These are phyloP conservation scores for Varanus komodoensis DNA, from an alignment of 2,113 vertebrate genomes.

Conservation along the genomic window DNA sequence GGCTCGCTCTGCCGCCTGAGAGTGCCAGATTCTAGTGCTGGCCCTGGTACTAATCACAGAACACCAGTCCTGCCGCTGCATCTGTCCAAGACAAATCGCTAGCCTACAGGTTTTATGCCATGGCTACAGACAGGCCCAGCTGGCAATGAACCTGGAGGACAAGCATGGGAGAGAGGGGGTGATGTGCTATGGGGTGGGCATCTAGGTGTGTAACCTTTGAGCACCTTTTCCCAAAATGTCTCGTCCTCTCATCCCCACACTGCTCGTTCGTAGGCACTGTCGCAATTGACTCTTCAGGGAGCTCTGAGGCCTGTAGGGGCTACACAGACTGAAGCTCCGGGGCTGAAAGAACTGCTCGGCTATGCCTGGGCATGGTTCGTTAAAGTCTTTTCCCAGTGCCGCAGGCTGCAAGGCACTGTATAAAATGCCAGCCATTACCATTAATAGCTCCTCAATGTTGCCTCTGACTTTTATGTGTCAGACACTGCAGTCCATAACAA, in stretches of 20 bases:
- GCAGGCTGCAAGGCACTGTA: neutral
- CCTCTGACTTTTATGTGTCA: conserved; percentile 55
- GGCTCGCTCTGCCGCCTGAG: neutral
- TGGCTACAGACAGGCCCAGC: neutral
- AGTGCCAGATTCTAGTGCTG: neutral
- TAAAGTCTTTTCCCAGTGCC: conserved; percentile 22
- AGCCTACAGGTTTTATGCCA: neutral
- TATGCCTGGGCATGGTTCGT: conserved; percentile 28
- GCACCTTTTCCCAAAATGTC: neutral
- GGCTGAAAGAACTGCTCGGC: neutral
- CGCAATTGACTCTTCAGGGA: neutral
- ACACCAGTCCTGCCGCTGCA: no score
- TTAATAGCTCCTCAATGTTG: conserved; percentile 34
- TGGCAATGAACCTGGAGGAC: neutral
- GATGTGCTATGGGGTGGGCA: neutral
- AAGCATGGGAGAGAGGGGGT: neutral
- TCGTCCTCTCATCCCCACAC: neutral
- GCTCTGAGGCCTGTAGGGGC: accelerated
- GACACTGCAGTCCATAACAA: conserved; percentile 42
- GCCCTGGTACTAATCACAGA: neutral
- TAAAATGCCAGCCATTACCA: conserved; percentile 42
- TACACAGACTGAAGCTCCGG: neutral
- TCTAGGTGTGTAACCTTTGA: neutral
- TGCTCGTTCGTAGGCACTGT: neutral
- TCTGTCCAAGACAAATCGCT: no score